These are phyloP conservation scores for Xestia xanthographa DNA, from an alignment of 2,888 invertebrate species.

Conservation along the genomic window DNA sequence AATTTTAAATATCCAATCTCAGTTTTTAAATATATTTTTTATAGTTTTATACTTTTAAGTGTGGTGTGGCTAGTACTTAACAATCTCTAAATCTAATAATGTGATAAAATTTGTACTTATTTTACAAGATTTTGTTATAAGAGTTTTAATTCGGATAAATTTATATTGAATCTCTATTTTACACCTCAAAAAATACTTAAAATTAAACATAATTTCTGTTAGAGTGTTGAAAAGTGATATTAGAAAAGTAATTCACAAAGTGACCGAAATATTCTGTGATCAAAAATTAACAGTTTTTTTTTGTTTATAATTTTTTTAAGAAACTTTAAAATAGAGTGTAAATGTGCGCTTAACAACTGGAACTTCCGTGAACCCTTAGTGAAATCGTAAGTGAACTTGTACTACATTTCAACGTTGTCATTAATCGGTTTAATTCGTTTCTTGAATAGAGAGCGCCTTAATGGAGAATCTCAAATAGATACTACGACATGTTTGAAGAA, in stretches of 20 bases:
- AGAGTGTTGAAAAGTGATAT: slow-evolving; percentile 33
- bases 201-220: background rate
- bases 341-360: slow-evolving; percentile 37
- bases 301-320: background rate
- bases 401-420: slow-evolving; percentile 43
- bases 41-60: slow-evolving; percentile 5
- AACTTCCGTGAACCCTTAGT: slow-evolving; percentile 48
- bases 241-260: slow-evolving; percentile 1
- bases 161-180: background rate
- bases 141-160: background rate
- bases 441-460: slow-evolving; percentile 53
- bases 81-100: slow-evolving; percentile 6
- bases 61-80: slow-evolving; percentile 36
- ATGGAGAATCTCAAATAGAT: slow-evolving; percentile 16
- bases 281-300: background rate
- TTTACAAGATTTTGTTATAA: background rate
- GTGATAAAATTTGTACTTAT: slow-evolving; percentile 28
- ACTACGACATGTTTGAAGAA: background rate
- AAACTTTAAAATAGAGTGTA: slow-evolving; percentile 23
- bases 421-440: slow-evolving; percentile 46
- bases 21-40: slow-evolving; percentile 9
- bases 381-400: slow-evolving; percentile 62
- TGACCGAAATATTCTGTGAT: slow-evolving; percentile 22
- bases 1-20: slow-evolving; percentile 32
- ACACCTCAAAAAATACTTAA: background rate